phyloP scores from a whole-genome alignment of 2,888 invertebrate genomes.

The Agrypnus murinus region DNA sequence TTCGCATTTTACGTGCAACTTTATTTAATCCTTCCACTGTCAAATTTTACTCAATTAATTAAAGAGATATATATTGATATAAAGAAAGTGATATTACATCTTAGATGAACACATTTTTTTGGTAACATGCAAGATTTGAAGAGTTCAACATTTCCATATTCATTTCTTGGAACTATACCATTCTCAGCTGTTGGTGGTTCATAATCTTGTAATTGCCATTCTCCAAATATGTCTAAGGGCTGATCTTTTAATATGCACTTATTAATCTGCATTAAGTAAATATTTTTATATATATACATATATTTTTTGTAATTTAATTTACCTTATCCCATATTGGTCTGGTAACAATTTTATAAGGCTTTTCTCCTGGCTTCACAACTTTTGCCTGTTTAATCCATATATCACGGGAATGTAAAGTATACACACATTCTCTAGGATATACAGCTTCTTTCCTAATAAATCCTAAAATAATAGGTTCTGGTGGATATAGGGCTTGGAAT shows the following conservation, averaged over 20 bases:
- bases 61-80: too few relatives aligned
- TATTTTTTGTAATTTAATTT: too few relatives aligned
- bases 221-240: slow-evolving; percentile 91
- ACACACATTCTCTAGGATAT: slow-evolving; percentile 91
- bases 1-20: slow-evolving; percentile 89
- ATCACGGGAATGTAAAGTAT: slow-evolving; percentile 89
- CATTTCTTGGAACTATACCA: slow-evolving; percentile 95
- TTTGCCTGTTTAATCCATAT: slow-evolving; percentile 96
- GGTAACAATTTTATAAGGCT: slow-evolving; percentile 95
- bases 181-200: slow-evolving; percentile 92
- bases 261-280: too few relatives aligned
- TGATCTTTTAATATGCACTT: slow-evolving; percentile 75
- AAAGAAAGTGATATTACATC: too few relatives aligned
- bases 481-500: slow-evolving; percentile 96
- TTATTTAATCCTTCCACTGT: slow-evolving; percentile 90
- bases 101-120: slow-evolving; percentile 89
- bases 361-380: slow-evolving; percentile 87
- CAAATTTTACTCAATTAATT: slow-evolving; percentile 62
- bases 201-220: slow-evolving; percentile 96
- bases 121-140: slow-evolving; percentile 96
- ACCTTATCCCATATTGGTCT: slow-evolving; percentile 92
- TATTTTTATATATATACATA: too few relatives aligned
- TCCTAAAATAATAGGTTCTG: slow-evolving; percentile 87
- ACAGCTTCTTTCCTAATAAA: slow-evolving; percentile 91
- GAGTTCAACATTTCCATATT: slow-evolving; percentile 97